A percentile compares a stretch with the other conserved stretches of the same genome.
phyloP scores from a whole-genome alignment of 2,888 invertebrate species.

The Tubiluchus corallicola region DNA sequence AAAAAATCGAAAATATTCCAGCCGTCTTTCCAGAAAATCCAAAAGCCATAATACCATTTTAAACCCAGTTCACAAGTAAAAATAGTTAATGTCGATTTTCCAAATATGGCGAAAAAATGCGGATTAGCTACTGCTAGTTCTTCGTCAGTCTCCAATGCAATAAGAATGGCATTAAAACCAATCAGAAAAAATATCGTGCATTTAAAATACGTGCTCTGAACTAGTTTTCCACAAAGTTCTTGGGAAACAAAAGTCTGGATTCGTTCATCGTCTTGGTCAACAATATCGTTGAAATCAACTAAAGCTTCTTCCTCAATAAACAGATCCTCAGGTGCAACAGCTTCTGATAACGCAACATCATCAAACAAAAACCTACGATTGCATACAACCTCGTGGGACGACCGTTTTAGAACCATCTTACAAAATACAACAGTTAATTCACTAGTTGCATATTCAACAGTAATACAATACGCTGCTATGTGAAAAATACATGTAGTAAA shows the following conservation, averaged over 20 bases:
- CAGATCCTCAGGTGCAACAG: neutral
- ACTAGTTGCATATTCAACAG: no score
- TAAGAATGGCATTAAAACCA: slow-evolving; percentile 19
- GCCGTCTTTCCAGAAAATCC: slow-evolving; percentile 21
- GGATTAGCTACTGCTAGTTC: slow-evolving; percentile 12
- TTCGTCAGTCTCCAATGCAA: slow-evolving; percentile 19
- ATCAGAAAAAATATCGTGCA: slow-evolving; percentile 18
- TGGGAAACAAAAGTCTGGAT: neutral
- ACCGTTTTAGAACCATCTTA: no score
- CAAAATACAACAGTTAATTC: no score
- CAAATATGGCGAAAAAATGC: slow-evolving; percentile 16
- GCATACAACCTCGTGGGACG: no score
- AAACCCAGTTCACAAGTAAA: neutral
- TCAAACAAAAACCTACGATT: slow-evolving; percentile 1
- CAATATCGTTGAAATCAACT: neutral
- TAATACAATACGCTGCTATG: no score
- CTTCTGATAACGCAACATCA: neutral
- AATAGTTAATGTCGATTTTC: slow-evolving; percentile 9
- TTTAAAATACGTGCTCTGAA: slow-evolving; percentile 12
- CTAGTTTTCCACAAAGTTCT: no score
- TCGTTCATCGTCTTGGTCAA: slow-evolving; percentile 1
- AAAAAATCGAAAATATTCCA: slow-evolving; percentile 24
- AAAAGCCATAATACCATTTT: slow-evolving; percentile 17
- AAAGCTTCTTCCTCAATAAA: slow-evolving; percentile 1
- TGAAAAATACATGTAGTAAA: no score